phyloP scores from a whole-genome alignment of 2,113 vertebrate species.

The Epinephelus fuscoguttatus region DNA sequence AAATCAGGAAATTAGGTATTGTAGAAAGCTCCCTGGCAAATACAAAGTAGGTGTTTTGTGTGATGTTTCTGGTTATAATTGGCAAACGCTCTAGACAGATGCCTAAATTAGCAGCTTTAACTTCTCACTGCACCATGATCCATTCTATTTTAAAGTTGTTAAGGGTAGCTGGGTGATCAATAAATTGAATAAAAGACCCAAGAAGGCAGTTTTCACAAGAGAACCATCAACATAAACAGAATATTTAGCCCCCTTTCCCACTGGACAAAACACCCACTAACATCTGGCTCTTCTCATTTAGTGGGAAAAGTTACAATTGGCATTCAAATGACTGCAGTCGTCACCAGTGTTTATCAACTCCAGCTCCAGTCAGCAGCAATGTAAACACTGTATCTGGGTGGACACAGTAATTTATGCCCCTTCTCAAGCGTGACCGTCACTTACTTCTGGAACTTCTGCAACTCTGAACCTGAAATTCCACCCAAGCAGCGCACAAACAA shows the following conservation, averaged over 20 bases:
- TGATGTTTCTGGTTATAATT: constrained; percentile 41
- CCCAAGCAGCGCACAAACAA: no score
- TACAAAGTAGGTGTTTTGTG: constrained; percentile 29
- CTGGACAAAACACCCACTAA: no score
- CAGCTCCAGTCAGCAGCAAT: no score
- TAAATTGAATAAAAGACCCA: not conserved
- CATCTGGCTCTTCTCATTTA: no score
- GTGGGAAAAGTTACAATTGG: no score
- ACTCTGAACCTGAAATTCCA: no score
- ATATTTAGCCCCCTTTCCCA: not conserved
- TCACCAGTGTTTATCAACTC: no score
- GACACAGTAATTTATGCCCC: no score
- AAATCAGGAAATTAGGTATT: constrained; percentile 58
- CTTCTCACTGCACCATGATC: not conserved
- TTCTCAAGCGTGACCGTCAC: no score
- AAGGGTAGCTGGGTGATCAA: constrained; percentile 5
- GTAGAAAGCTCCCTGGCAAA: constrained; percentile 48
- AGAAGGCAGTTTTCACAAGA: not conserved
- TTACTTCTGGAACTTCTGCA: no score
- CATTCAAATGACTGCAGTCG: no score
- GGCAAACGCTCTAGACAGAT: constrained; percentile 14
- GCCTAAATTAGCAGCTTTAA: constrained; percentile 28
- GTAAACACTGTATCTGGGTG: no score
- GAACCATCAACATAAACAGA: constrained; percentile 1
- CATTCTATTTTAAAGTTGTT: not conserved